These are phyloP conservation scores for Pseudobourletiella spinata DNA, from an alignment of 1,140 invertebrate genomes.

Conservation along the genomic window DNA sequence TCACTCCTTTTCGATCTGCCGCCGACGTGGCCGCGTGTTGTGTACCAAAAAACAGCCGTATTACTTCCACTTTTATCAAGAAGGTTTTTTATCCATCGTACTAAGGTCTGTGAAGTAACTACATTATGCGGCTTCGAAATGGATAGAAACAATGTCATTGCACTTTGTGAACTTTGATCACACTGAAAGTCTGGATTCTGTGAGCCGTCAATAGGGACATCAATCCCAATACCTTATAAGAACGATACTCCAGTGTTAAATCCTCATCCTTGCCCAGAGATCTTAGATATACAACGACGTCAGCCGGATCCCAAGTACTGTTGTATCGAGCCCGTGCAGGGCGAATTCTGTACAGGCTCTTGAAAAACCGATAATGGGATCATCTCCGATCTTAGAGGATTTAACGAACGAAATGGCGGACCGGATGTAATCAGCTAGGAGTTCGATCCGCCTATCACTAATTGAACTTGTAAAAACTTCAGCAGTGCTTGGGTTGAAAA, in stretches of 20 bases:
- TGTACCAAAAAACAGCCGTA: too few relatives aligned
- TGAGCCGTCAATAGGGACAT: conserved; percentile 14
- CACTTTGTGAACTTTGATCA: too few relatives aligned
- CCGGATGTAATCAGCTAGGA: conserved; percentile 8
- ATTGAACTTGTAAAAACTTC: background rate
- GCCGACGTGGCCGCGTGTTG: too few relatives aligned
- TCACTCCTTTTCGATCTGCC: too few relatives aligned
- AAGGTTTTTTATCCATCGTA: too few relatives aligned
- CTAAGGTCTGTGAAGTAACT: too few relatives aligned
- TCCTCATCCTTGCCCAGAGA: background rate
- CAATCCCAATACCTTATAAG: conserved; percentile 13
- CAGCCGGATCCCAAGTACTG: conserved; percentile 11
- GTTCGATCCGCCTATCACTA: background rate
- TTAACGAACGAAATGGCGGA: background rate
- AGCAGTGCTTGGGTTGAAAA: background rate
- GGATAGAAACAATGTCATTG: too few relatives aligned
- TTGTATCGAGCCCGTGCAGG: conserved; percentile 3
- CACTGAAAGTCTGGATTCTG: conserved; percentile 22
- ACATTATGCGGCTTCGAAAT: too few relatives aligned
- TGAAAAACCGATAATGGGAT: conserved; percentile 17
- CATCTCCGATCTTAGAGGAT: background rate
- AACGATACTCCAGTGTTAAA: conserved; percentile 6
- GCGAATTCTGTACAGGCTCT: background rate
- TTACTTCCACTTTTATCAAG: too few relatives aligned
- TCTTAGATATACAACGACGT: conserved; percentile 6